Conservation (phyloP, 2,797 vertebrate species). For the Acestrorhynchus altus region DNA sequence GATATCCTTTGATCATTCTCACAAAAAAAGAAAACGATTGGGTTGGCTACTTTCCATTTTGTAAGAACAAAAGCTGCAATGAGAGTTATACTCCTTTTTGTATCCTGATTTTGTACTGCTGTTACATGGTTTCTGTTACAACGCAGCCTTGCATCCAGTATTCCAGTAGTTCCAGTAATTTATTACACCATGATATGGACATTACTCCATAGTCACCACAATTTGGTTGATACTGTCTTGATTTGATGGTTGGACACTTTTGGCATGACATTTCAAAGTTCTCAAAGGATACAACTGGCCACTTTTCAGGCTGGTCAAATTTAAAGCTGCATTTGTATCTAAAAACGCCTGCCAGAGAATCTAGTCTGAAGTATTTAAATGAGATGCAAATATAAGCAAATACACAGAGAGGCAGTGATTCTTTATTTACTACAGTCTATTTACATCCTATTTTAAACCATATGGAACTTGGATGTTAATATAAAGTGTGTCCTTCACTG, state of each 20-base stretch:
- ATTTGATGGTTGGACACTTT: not conserved
- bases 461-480: not conserved
- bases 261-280: not conserved
- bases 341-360: not conserved
- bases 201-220: no score
- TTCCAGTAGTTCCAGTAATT: no score
- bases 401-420: not conserved
- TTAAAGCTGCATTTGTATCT: not conserved
- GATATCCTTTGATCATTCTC: no score
- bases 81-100: no score
- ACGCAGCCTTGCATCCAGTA: no score
- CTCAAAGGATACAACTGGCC: not conserved
- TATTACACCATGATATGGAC: no score
- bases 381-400: constrained; percentile 5
- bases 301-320: not conserved
- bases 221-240: not conserved
- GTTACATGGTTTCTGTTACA: no score
- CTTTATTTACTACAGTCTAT: not conserved
- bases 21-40: no score
- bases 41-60: no score
- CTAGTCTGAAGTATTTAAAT: not conserved
- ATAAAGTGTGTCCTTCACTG: constrained; percentile 1
- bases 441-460: not conserved
- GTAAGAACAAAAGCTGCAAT: no score
- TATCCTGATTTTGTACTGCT: no score